Evolutionary conservation across 1,140 invertebrate genomes (phyloP), one percentile per base, ranked within the genome.

Genomic region (Asobara japonica): DNA sequence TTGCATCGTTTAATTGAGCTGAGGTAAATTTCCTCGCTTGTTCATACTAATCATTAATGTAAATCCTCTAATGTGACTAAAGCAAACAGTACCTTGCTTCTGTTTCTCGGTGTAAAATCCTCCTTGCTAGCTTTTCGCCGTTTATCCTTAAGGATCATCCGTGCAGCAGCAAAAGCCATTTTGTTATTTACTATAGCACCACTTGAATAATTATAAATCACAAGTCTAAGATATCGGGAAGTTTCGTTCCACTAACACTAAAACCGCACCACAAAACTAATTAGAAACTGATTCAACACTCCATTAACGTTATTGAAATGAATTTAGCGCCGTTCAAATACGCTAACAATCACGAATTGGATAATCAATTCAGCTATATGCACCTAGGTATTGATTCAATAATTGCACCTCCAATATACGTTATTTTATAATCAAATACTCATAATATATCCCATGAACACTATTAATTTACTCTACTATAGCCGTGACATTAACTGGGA

Each of bases 101-200:
- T 90, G 76, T 91, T 93, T 82, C 92, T 90, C 0, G 92, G 91
- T 65, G 86, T 82, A 82, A 92, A 92, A 81, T 94, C 93, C 83
- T 94, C 93, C 82, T 94, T 94, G 29, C 93, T 94, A 38, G 92
- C 88, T 89, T 94, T 93, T 80, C 93, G 88, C 71, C 93, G 86
- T 83, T 94, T 94, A 81, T 94, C 93, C 87, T 94, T 94, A 62
- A 94, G 86, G 76, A 94, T 94, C 93, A 94, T 94, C 56, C 93
- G 89, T 69, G 93, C 93, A 31, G 93, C 93, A 36, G 93, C 93
- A 82, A 94, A 94, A 80, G 93, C 93, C 93, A 94, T 94, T 79
- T 89, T 91, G 78, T 62, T 65, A 51, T 72, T 64, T 65, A 60
- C 0, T 13, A 45, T 27, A 62, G 18, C 30, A 71, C 27, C 65